Base-by-base conservation (phyloP, 1,140 invertebrate species). In the Leptestheria dahalacensis region DNA sequence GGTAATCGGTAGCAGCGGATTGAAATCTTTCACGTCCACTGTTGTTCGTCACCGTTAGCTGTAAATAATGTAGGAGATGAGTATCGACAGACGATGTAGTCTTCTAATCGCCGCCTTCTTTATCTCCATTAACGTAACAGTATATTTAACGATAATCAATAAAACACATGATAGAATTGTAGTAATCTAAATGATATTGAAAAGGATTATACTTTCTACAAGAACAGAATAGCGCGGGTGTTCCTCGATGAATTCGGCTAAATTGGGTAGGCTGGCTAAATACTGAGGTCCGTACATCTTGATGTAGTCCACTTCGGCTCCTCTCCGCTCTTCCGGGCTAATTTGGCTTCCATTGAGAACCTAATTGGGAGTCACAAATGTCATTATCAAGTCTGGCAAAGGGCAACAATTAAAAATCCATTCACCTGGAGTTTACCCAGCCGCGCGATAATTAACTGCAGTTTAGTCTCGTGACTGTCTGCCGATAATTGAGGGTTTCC, bases 251-350 rank as follows among this genome's bases (percentile, higher is more conserved):
- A 50, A 26, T 1, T 21, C 4, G 57, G 62, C 67, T 52, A 41
- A 41, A 41, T 41, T 66, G 65, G 18, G 66, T 65, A 58, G 64
- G 66, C 52, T 66, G 64, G 77, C 72, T 46, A 83, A 71, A 86
- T 88, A 92, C 55, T 83, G 78, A 21, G 77, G 70, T 0, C 83
- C 82, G 73, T 83, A 84, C 21, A 81, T 78, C 72, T 91, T 92
- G 65, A 91, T 72, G 68, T 91, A 91, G 73, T 92, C 89, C 61
- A 90, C 84, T 67, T 91, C 87, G 0, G 89, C 84, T n/a, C 86
- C 88, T 66, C 82, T 77, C 61, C 86, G 78, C 62, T 88, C 80
- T 50, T 82, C 78, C 1, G 72, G 65, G 6, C 71, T 73, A 62
- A 91, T 80, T 70, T 77, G 69, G 21, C 78, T 78, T 18, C 82